Evolutionary conservation across 2,113 vertebrate species (phyloP).

Genomic region (Elephas maximus): DNA sequence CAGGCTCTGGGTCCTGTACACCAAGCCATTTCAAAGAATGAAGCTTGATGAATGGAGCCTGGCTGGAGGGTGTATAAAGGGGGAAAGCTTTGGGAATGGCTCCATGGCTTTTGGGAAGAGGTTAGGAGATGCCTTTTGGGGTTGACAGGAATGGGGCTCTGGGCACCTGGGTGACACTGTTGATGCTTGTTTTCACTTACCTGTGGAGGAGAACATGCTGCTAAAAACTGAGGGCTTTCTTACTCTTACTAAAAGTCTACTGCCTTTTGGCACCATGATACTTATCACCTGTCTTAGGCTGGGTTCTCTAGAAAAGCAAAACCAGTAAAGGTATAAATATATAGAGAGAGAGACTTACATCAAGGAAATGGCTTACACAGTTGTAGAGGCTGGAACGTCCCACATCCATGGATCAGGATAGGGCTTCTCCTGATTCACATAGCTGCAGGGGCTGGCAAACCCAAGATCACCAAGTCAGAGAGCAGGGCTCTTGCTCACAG

Average conservation of each 20-base stretch:
- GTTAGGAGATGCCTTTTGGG: background rate
- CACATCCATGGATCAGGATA: too few relatives aligned
- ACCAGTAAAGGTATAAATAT: too few relatives aligned
- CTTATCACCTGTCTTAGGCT: too few relatives aligned
- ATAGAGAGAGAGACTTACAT: too few relatives aligned
- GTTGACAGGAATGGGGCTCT: background rate
- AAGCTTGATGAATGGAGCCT: conserved; percentile 62
- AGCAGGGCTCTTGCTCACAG: too few relatives aligned
- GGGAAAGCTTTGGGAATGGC: background rate
- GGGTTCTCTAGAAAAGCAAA: too few relatives aligned
- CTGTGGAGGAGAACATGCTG: background rate
- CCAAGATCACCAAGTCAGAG: too few relatives aligned
- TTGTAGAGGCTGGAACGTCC: too few relatives aligned
- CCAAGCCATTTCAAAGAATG: conserved; percentile 75
- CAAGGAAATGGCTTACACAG: too few relatives aligned
- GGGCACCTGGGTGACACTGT: background rate
- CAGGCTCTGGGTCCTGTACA: conserved; percentile 78
- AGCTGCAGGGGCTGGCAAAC: too few relatives aligned
- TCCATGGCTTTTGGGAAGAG: background rate
- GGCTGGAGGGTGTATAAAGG: conserved; percentile 48
- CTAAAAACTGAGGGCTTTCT: background rate
- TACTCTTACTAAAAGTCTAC: background rate
- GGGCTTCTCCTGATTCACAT: too few relatives aligned
- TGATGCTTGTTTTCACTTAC: background rate
- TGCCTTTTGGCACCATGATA: background rate